A percentile compares a stretch with the other conserved stretches of the same genome.
Conservation (phyloP, 2,113 vertebrate genomes). For the Cebidichthys violaceus region DNA sequence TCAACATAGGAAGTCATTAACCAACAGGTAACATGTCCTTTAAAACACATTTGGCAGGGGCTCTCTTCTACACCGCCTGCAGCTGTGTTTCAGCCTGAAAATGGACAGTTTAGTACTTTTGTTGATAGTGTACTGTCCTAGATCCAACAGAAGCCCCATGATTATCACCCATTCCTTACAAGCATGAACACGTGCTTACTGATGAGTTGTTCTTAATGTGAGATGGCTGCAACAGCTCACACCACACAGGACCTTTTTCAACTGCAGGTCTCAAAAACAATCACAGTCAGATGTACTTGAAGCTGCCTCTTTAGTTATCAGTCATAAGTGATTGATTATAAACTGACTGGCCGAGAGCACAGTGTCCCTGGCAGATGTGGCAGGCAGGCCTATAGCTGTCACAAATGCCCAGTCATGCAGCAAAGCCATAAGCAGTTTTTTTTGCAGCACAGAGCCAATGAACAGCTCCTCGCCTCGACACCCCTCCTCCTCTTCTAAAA, state of each 20-base stretch:
- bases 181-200: slow-evolving; percentile 25
- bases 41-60: slow-evolving; percentile 49
- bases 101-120: slow-evolving; percentile 60
- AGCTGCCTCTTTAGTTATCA: slow-evolving; percentile 64
- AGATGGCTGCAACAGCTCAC: slow-evolving; percentile 12
- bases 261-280: slow-evolving; percentile 51
- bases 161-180: slow-evolving; percentile 31
- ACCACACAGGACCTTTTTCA: slow-evolving; percentile 40
- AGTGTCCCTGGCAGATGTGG: slow-evolving; percentile 78
- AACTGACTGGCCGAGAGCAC: slow-evolving; percentile 65
- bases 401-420: slow-evolving; percentile 86
- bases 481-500: slow-evolving; percentile 76
- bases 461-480: slow-evolving; percentile 61
- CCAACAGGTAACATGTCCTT: slow-evolving; percentile 75
- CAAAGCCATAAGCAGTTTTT: slow-evolving; percentile 78
- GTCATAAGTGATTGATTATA: slow-evolving; percentile 77
- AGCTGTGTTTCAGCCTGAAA: slow-evolving; percentile 64
- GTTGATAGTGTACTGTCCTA: slow-evolving; percentile 71
- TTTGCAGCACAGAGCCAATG: slow-evolving; percentile 74
- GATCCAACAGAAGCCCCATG: slow-evolving; percentile 48
- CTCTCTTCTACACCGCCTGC: slow-evolving; percentile 51
- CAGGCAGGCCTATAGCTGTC: slow-evolving; percentile 79
- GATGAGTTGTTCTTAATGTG: slow-evolving; percentile 19
- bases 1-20: slow-evolving; percentile 77
- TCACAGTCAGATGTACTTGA: slow-evolving; percentile 43